Conservation (phyloP, 2,797 vertebrate species). For the Bovichtus diacanthus region DNA sequence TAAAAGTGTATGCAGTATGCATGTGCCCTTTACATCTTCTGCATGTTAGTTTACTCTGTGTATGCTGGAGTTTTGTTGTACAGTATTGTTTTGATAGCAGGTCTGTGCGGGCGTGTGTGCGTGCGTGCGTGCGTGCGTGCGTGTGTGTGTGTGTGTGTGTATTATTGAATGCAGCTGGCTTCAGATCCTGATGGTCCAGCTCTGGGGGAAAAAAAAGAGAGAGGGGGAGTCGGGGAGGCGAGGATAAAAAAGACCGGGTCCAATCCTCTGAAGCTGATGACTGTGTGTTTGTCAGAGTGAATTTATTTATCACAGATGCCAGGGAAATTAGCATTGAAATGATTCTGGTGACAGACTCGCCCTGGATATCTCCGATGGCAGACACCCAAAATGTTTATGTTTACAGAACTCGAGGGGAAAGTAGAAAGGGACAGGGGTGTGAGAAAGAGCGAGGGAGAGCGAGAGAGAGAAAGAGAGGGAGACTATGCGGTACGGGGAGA, state of each 20-base stretch:
- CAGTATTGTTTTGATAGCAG: constrained; percentile 45
- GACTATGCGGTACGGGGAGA: constrained; percentile 34
- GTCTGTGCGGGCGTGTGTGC: constrained; percentile 41
- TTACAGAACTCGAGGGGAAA: constrained; percentile 56
- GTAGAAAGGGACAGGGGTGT: constrained; percentile 42
- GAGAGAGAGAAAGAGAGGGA: background rate
- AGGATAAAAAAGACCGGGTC: constrained; percentile 34
- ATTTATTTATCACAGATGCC: constrained; percentile 81
- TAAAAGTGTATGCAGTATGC: background rate
- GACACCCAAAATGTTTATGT: constrained; percentile 78
- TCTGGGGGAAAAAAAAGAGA: constrained; percentile 32
- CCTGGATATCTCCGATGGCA: constrained; percentile 74
- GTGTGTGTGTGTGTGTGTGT: constrained; percentile 51
- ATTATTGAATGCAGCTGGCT: constrained; percentile 54
- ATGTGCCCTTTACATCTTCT: constrained; percentile 7
- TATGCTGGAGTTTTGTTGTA: constrained; percentile 23
- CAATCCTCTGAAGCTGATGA: constrained; percentile 79
- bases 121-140: constrained; percentile 19
- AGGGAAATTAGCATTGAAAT: constrained; percentile 84
- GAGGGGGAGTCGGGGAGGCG: constrained; percentile 12
- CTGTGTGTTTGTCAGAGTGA: constrained; percentile 77
- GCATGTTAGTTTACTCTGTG: constrained; percentile 18
- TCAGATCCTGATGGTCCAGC: constrained; percentile 66
- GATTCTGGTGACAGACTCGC: constrained; percentile 76
- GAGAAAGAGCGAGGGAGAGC: background rate